These are phyloP conservation scores for Drosophila cardini DNA, from an alignment of 1,140 invertebrate species.

Conservation along the genomic window DNA sequence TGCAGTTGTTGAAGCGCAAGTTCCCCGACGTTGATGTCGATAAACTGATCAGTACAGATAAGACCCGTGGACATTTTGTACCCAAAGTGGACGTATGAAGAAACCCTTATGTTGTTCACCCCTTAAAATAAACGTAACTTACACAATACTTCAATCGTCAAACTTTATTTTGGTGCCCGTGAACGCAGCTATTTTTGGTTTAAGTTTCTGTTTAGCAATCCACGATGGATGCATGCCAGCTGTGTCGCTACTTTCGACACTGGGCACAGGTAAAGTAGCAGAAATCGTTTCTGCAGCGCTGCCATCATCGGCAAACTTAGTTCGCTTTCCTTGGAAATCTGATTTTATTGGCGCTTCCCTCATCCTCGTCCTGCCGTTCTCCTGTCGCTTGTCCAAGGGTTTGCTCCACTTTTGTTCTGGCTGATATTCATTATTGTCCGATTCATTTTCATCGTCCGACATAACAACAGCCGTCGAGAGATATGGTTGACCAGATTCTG, in stretches of 20 bases:
- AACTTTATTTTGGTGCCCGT: constrained; percentile 84
- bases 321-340: constrained; percentile 75
- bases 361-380: constrained; percentile 6
- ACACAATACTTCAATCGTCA: constrained; percentile 53
- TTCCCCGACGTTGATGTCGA: constrained; percentile 92
- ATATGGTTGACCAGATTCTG: constrained; percentile 86
- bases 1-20: constrained; percentile 89
- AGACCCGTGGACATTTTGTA: constrained; percentile 87
- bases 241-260: constrained; percentile 1
- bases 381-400: background rate
- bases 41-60: constrained; percentile 86
- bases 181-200: constrained; percentile 75
- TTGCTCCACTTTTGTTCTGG: constrained; percentile 5
- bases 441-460: constrained; percentile 48
- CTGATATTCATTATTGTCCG: constrained; percentile 25
- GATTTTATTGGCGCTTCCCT: constrained; percentile 57
- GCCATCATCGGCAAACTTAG: constrained; percentile 74
- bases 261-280: background rate
- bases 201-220: constrained; percentile 86
- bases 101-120: background rate
- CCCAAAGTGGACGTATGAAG: constrained; percentile 79
- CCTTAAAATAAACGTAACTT: constrained; percentile 37
- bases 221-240: constrained; percentile 86
- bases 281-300: constrained; percentile 6
- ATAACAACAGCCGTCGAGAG: constrained; percentile 85